A percentile compares a stretch with the other conserved stretches of the same genome.
These are phyloP conservation scores for Drosophila aldrichi DNA, from an alignment of 2,888 invertebrate genomes.

Conservation along the genomic window DNA sequence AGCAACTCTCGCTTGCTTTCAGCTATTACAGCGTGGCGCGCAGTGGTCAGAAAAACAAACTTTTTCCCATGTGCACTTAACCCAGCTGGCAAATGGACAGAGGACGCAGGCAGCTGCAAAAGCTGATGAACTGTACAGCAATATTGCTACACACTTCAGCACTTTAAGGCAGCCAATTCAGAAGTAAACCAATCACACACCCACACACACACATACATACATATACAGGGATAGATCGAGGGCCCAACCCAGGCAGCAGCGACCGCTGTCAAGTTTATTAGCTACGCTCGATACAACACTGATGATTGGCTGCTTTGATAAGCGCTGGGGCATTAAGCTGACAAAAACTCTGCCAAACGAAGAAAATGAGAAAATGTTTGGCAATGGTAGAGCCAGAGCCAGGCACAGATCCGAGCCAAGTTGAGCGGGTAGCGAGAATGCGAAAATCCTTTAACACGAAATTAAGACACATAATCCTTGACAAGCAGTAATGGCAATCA, in stretches of 20 bases:
- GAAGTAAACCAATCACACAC: neutral
- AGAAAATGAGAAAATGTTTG: slow-evolving; percentile 55
- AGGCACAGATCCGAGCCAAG: slow-evolving; percentile 5
- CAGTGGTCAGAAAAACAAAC: slow-evolving; percentile 38
- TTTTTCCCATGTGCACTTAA: slow-evolving; percentile 65
- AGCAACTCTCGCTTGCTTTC: slow-evolving; percentile 33
- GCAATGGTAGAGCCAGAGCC: neutral
- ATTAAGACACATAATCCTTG: slow-evolving; percentile 78
- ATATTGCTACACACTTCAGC: slow-evolving; percentile 44
- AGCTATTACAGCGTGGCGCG: slow-evolving; percentile 60
- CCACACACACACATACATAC: neutral
- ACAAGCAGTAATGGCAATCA: slow-evolving; percentile 80
- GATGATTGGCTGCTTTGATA: slow-evolving; percentile 78
- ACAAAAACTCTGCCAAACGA: slow-evolving; percentile 65
- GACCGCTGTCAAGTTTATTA: slow-evolving; percentile 68
- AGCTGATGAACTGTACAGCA: slow-evolving; percentile 42
- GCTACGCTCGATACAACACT: slow-evolving; percentile 68
- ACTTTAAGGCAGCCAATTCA: slow-evolving; percentile 36
- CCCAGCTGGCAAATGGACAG: slow-evolving; percentile 39
- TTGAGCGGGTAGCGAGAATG: slow-evolving; percentile 50
- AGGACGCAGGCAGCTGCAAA: slow-evolving; percentile 25
- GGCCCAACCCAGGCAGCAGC: neutral
- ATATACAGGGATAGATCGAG: slow-evolving; percentile 1
- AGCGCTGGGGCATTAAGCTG: slow-evolving; percentile 74
- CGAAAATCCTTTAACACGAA: slow-evolving; percentile 79